Conservation (phyloP, 2,888 invertebrate species). For the Agriopis aurantiaria region DNA sequence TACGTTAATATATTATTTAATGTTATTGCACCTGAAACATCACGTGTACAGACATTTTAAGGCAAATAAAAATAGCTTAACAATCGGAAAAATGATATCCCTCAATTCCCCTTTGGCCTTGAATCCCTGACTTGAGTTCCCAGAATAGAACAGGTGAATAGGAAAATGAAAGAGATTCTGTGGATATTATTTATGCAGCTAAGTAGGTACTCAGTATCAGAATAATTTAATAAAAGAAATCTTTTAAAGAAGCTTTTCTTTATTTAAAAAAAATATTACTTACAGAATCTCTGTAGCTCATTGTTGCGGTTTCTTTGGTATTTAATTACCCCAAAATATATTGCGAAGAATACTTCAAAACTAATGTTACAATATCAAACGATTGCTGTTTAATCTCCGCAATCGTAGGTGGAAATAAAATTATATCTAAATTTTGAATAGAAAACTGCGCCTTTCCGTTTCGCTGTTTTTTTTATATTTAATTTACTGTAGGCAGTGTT, state of each 20-base stretch:
- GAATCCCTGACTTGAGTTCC: slow-evolving; percentile 65
- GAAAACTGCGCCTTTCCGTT: slow-evolving; percentile 2
- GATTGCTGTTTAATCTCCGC: not conserved
- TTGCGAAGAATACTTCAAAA: not conserved
- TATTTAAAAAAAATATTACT: too few relatives aligned
- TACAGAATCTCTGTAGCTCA: slow-evolving; percentile 79
- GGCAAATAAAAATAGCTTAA: slow-evolving; percentile 42
- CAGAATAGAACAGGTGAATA: slow-evolving; percentile 66
- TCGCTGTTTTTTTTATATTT: not conserved
- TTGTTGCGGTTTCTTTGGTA: slow-evolving; percentile 49
- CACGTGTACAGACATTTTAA: not conserved
- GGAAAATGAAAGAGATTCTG: not conserved
- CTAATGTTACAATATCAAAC: not conserved
- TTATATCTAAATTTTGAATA: not conserved
- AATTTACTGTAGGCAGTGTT: not conserved
- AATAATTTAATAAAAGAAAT: not conserved
- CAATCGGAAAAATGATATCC: slow-evolving; percentile 65
- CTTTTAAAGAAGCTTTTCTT: too few relatives aligned
- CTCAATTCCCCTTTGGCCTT: slow-evolving; percentile 65
- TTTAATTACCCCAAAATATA: not conserved
- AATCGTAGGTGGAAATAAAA: not conserved
- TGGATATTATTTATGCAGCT: slow-evolving; percentile 50
- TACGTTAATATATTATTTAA: not conserved
- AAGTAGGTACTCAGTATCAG: not conserved
- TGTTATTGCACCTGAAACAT: slow-evolving; percentile 12